phyloP scores from a whole-genome alignment of 2,113 vertebrate species.

The Rhinolophus ferrumequinum region DNA sequence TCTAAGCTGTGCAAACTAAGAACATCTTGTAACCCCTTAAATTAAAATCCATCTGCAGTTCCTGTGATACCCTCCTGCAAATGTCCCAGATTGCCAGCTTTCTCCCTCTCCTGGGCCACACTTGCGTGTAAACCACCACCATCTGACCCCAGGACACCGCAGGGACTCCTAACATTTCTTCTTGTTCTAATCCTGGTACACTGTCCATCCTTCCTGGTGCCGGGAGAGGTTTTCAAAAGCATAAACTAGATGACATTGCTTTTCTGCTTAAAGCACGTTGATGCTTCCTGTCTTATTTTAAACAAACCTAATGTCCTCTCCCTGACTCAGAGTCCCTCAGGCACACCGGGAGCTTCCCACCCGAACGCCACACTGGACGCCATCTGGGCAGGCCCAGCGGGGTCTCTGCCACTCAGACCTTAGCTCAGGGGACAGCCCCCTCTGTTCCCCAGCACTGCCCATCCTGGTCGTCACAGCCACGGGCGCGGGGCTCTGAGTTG shows the following conservation, averaged over 20 bases:
- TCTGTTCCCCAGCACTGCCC: accelerated
- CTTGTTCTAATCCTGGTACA: accelerated
- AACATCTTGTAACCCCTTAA: background rate
- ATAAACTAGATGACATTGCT: accelerated
- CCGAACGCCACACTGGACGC: accelerated
- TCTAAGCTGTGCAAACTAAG: no score
- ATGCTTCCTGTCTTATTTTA: background rate
- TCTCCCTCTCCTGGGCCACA: no score
- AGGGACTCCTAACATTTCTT: accelerated
- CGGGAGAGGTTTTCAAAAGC: background rate
- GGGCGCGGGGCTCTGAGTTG: accelerated
- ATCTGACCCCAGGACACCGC: accelerated
- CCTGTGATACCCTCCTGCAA: no score
- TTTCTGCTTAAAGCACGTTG: background rate
- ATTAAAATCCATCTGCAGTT: accelerated
- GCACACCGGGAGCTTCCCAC: accelerated
- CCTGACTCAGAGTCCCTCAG: no score
- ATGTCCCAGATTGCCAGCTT: no score
- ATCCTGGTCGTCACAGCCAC: accelerated
- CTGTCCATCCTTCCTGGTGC: accelerated
- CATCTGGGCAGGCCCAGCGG: accelerated
- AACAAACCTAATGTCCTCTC: background rate
- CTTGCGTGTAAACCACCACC: no score
- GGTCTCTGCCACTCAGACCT: no score
- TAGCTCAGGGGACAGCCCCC: background rate